Evolutionary conservation across 2,888 invertebrate species (phyloP).

Genomic region (Camponotus fellah): DNA sequence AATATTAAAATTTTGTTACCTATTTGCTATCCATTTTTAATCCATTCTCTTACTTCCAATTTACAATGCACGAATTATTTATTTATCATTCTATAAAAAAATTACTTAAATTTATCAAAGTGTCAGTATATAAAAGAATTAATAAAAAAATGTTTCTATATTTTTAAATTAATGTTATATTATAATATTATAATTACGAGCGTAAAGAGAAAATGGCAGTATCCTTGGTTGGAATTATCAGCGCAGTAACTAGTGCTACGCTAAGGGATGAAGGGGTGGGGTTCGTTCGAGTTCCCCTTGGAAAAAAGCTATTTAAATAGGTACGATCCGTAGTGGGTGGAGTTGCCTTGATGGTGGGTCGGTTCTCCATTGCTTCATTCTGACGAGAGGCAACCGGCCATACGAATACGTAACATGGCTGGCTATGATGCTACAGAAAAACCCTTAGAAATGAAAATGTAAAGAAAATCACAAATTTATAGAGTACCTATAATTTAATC

Average conservation of each 20-base stretch:
- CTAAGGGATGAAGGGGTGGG: conserved; percentile 73
- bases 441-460: conserved; percentile 41
- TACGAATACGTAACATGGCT: conserved; percentile 76
- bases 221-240: conserved; percentile 75
- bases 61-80: neutral
- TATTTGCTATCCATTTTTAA: neutral
- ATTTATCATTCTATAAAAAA: neutral
- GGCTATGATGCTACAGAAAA: conserved; percentile 63
- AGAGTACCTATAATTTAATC: neutral
- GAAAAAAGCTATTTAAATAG: conserved; percentile 85
- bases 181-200: conserved; percentile 6
- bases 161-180: conserved; percentile 7
- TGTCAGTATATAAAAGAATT: neutral
- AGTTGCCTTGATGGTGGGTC: conserved; percentile 78
- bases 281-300: conserved; percentile 81
- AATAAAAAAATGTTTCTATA: neutral
- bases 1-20: neutral
- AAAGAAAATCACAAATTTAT: conserved; percentile 25
- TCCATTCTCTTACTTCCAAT: neutral
- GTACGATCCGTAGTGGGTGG: conserved; percentile 80
- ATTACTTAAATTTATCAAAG: neutral
- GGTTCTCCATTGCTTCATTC: conserved; percentile 83
- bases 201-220: conserved; percentile 76
- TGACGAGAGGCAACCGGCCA: conserved; percentile 73
- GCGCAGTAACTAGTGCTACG: conserved; percentile 79